Evolutionary conservation across 2,113 vertebrate species (phyloP).

Genomic region (Diadophis punctatus): DNA sequence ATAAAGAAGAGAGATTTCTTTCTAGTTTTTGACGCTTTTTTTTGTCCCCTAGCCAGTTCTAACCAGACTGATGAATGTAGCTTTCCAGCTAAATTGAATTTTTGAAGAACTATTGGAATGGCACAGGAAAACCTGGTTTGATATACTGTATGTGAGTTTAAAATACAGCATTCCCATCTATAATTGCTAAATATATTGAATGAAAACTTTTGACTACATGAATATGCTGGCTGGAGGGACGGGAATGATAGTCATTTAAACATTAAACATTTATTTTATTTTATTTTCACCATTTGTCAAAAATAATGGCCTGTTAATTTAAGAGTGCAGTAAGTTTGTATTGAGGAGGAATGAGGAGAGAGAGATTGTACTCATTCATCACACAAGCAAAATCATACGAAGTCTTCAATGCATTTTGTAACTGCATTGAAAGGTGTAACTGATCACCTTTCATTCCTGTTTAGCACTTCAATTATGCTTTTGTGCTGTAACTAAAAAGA

Average conservation of each 20-base stretch:
- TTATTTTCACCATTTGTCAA: background rate
- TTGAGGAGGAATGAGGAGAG: background rate
- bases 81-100: background rate
- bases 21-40: background rate
- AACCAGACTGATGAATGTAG: background rate
- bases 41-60: background rate
- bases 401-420: background rate
- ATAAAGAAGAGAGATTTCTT: background rate
- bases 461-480: background rate
- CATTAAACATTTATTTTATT: background rate
- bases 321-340: background rate
- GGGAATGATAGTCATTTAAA: background rate
- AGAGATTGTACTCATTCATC: background rate
- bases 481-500: background rate
- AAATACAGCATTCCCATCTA: background rate
- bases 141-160: background rate
- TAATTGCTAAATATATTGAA: background rate
- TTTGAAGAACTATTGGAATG: background rate
- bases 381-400: background rate
- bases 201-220: background rate
- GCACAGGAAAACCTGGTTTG: background rate
- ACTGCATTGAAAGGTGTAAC: too few species aligned
- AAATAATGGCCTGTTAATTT: background rate
- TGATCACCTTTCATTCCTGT: background rate
- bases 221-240: background rate